Evolutionary conservation across 2,113 vertebrate species (phyloP).

Genomic region (Callorhinus ursinus): DNA sequence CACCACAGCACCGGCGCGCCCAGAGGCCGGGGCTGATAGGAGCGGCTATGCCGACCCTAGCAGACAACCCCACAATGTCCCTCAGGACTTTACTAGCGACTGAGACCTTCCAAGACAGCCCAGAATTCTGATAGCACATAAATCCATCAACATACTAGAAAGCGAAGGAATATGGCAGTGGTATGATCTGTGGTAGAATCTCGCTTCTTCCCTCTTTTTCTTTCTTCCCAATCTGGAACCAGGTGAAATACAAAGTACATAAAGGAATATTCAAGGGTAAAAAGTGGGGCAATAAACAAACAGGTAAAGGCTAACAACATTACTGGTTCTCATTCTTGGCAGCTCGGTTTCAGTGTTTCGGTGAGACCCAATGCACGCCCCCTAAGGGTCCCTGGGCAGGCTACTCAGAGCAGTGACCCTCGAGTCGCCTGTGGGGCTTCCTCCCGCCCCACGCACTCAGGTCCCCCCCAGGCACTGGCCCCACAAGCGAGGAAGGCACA

Average conservation of each 20-base stretch:
- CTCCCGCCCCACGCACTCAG: not conserved
- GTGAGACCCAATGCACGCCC: not conserved
- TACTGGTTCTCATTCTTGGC: not conserved
- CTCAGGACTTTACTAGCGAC: not conserved
- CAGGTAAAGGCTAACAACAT: not conserved
- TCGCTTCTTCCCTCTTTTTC: conserved; percentile 48
- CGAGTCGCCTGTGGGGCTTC: not conserved
- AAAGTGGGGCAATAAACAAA: not conserved
- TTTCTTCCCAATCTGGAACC: conserved; percentile 62
- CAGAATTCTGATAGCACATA: not conserved
- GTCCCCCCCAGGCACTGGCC: not conserved
- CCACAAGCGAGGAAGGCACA: not conserved
- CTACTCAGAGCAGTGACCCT: not conserved
- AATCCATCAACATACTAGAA: conserved; percentile 40
- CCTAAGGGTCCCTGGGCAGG: not conserved
- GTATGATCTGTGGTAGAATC: not conserved
- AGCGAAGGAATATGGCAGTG: not conserved
- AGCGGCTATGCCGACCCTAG: fast-evolving
- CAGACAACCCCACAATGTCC: not conserved
- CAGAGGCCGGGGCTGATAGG: fast-evolving
- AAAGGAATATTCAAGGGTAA: not conserved
- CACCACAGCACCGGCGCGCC: fast-evolving
- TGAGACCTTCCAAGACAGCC: not conserved
- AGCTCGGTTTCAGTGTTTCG: not conserved
- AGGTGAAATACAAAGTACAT: conserved; percentile 55